Evolutionary conservation across 2,797 vertebrate genomes (phyloP).

Genomic region (Scolopax rusticola): DNA sequence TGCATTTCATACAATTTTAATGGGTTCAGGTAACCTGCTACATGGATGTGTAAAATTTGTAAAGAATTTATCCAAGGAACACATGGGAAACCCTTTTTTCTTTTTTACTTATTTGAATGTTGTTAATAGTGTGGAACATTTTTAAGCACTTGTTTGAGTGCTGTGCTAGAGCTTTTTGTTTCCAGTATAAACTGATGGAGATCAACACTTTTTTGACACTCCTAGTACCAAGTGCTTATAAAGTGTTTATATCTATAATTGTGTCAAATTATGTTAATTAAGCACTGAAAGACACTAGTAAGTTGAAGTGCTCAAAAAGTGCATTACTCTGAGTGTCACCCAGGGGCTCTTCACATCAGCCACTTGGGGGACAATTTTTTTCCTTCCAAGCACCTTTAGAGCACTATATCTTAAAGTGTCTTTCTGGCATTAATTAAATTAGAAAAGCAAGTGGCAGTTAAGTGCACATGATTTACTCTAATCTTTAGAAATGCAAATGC

Average conservation of each 20-base stretch:
- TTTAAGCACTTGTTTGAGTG: slow-evolving; percentile 63
- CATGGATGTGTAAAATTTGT: not conserved
- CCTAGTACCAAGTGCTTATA: slow-evolving; percentile 70
- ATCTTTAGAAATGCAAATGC: slow-evolving; percentile 36
- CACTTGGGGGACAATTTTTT: slow-evolving; percentile 66
- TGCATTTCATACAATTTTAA: not conserved
- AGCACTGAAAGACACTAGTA: slow-evolving; percentile 75
- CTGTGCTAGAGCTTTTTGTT: slow-evolving; percentile 58
- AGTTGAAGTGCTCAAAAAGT: slow-evolving; percentile 78
- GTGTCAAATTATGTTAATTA: slow-evolving; percentile 80
- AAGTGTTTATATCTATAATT: slow-evolving; percentile 81
- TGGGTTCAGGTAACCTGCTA: not conserved
- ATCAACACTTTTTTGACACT: slow-evolving; percentile 77
- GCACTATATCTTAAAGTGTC: slow-evolving; percentile 68
- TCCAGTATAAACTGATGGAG: slow-evolving; percentile 68
- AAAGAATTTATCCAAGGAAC: not conserved
- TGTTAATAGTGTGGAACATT: slow-evolving; percentile 42
- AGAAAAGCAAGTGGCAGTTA: slow-evolving; percentile 59
- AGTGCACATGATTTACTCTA: slow-evolving; percentile 55
- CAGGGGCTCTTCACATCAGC: slow-evolving; percentile 70
- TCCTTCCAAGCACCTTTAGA: slow-evolving; percentile 53
- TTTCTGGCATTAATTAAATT: slow-evolving; percentile 76
- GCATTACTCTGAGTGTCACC: slow-evolving; percentile 76
- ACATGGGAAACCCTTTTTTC: not conserved
- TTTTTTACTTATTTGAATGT: slow-evolving; percentile 37